Base-by-base conservation (phyloP, 2,113 vertebrate genomes). In the Macaca mulatta region DNA sequence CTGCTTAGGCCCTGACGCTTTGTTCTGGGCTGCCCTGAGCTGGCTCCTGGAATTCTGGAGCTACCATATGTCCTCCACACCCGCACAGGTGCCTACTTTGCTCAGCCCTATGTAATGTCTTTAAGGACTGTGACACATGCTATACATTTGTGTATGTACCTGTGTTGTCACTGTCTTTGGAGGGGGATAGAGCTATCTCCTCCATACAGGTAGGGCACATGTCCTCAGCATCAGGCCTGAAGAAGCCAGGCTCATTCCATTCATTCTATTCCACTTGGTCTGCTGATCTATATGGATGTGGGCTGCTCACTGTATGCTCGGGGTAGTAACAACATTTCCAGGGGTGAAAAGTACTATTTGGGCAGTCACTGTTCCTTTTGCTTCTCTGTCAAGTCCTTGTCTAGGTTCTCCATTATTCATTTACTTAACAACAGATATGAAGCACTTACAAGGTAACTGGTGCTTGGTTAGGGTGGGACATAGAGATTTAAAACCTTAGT, bases 271-370 rank as follows among this genome's bases (percentile, higher is more conserved):
- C 45, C 59, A 12, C 18, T 64, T 17, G 6, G 11, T 9, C 16
- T 52, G 12, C 50, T 59, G 5, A 20, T 32, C 55, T 23, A 0
- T 0, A 16, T 0, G 8, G 38, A 55, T 1, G 0, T 22, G 32
- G 55, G 61, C 59, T 48, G 12, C 75, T 52, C 11, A 1, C 35
- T 18, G 0, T 64, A 45, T 32, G 38, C 50, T 38, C 40, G 3
- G 30, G 27, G 30, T 4, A 3, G 79, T n/a, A 61, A 48, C n/a
- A 35, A 12, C 23, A 87, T 59, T 59, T 86, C 81, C 77, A 43
- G 52, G 52, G n/a, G 10, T 18, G 17, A 55, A 92, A 30, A 18
- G 35, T 64, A n/a, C 27, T 25, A 12, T 30, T 4, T 23, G 32
- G 30, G 35, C 35, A 59, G n/a, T 40, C 23, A 3, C 3, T 27